Base-by-base conservation (phyloP, 2,888 invertebrate genomes). In the Psylliodes chrysocephalus region DNA sequence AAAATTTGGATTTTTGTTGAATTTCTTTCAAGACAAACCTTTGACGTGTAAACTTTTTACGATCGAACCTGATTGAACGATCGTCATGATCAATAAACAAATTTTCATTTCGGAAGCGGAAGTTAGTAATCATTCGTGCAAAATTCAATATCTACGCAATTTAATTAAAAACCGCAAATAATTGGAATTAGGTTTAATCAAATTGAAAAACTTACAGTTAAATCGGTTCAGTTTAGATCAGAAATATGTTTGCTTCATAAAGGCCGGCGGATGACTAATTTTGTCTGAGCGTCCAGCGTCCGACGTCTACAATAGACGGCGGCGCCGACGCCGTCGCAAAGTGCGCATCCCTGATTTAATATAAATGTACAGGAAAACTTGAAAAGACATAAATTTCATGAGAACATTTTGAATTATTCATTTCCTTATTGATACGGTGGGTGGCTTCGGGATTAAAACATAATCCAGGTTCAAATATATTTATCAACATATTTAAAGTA, bases 191-290 rank as follows among this genome's bases (percentile, higher is more conserved):
- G n/a, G n/a, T n/a, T n/a, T n/a, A n/a, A n/a, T n/a, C n/a, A n/a
- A n/a, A n/a, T n/a, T n/a, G 17, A 42, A 46, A 40, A 55, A 47
- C 65, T 46, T 65, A 56, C 65, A 57, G 47, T 40, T 53, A 53
- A 46, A 52, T 33, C 49, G 53, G 42, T 61, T 65, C 25, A 57
- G 57, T 57, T 33, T 33, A 33, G 42, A 42, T 65, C 55, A 66
- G 65, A 68, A 69, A 69, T 73, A 46, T 42, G 35, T 46, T 40
- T 52, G 22, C 55, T 76, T 73, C 75, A 75, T 77, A 76, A 76
- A 77, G 75, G 75, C 75, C 78, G 78, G 73, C 74, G 72, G 76
- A 75, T 79, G 78, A 79, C 79, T 79, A 78, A 78, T 78, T 77
- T 72, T 67, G 75, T 74, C 73, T 54, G 68, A 68, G 75, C 76